Evolutionary conservation across 2,113 vertebrate species (phyloP).

Genomic region (Tachycineta bicolor): DNA sequence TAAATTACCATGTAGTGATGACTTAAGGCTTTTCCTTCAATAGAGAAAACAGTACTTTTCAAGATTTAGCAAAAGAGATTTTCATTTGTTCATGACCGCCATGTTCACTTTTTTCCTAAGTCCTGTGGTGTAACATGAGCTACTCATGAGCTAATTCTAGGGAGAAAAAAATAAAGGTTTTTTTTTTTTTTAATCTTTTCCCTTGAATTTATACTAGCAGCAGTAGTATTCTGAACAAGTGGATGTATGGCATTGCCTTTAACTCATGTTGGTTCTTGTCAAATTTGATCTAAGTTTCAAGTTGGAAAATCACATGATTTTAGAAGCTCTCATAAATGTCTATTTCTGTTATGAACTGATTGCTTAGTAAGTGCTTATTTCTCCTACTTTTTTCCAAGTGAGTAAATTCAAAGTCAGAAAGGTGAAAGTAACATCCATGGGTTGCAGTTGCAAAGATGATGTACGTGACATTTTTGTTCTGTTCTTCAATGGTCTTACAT

Average conservation of each 20-base stretch:
- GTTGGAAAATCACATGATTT: neutral
- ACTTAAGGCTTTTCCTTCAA: neutral
- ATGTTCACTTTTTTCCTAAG: neutral
- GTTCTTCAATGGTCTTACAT: neutral
- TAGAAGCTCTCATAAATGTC: neutral
- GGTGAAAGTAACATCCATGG: neutral
- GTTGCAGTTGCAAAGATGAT: neutral
- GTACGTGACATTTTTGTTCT: neutral
- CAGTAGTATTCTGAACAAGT: neutral
- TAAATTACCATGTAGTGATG: neutral
- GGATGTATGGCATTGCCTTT: neutral
- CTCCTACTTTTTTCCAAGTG: neutral
- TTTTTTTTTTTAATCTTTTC: neutral
- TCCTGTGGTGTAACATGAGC: neutral
- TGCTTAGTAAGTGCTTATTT: neutral
- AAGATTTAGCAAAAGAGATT: neutral
- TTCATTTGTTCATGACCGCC: fast-evolving
- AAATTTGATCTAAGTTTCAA: neutral
- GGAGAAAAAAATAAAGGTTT: neutral
- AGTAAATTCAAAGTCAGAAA: neutral
- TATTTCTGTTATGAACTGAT: neutral
- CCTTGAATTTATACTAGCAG: neutral
- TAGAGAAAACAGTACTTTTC: neutral
- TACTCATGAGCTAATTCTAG: neutral
- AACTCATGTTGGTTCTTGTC: neutral